Conservation (phyloP, 2,888 invertebrate genomes). For the Lepas anatifera region DNA sequence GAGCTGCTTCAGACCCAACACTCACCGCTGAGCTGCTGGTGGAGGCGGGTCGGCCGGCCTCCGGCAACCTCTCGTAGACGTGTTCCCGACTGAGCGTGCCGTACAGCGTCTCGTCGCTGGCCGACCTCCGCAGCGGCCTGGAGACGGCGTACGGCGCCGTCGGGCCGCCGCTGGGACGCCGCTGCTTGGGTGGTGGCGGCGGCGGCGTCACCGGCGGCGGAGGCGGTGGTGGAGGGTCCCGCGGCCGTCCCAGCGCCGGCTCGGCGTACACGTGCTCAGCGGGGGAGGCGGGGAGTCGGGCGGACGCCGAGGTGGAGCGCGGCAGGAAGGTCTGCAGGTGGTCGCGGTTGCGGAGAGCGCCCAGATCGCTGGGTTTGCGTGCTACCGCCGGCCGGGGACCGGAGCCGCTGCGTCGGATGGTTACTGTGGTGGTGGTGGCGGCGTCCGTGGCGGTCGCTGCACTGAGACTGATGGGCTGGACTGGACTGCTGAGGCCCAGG, state of each 20-base stretch:
- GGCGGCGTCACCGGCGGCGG: constrained; percentile 33
- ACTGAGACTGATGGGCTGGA: no score
- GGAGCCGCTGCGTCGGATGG: constrained; percentile 6
- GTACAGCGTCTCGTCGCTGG: constrained; percentile 2
- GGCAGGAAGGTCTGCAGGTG: constrained; percentile 28
- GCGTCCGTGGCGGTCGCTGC: constrained; percentile 1
- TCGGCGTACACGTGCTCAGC: constrained; percentile 28
- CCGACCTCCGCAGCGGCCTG: constrained; percentile 28
- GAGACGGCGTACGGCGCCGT: constrained; percentile 33
- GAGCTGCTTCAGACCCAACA: neutral
- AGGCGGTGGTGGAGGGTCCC: constrained; percentile 34
- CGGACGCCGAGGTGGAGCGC: constrained; percentile 30
- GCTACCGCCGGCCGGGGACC: constrained; percentile 5
- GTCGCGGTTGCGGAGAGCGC: constrained; percentile 23
- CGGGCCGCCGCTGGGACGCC: constrained; percentile 30
- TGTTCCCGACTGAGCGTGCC: neutral
- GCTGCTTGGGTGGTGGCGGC: constrained; percentile 28
- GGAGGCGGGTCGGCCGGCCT: neutral
- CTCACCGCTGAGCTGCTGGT: neutral
- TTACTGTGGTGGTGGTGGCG: constrained; percentile 11
- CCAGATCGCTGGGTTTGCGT: constrained; percentile 3
- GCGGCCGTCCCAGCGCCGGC: constrained; percentile 27
- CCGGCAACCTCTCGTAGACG: neutral
- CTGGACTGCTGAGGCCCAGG: no score
- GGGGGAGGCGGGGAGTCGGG: constrained; percentile 30